Conservation (phyloP, 2,113 vertebrate species). For the Cranoglanis bouderius region DNA sequence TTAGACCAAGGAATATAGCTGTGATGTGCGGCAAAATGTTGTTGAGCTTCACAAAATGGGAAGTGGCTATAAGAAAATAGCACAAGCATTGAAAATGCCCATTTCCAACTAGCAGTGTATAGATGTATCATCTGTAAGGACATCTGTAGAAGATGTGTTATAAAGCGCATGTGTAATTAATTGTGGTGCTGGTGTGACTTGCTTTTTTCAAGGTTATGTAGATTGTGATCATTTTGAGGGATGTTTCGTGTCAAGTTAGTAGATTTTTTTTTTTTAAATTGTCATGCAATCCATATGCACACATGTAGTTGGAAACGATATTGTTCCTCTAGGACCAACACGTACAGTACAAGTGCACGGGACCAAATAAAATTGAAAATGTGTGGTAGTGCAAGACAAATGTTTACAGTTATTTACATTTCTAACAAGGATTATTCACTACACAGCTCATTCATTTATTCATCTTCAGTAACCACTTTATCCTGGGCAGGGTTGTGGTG, state of each 20-base stretch:
- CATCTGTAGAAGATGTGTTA: neutral
- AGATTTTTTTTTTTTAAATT: neutral
- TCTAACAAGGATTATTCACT: neutral
- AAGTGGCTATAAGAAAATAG: no score
- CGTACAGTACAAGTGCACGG: neutral
- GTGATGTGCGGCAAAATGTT: no score
- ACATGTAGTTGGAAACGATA: neutral
- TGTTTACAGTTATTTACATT: neutral
- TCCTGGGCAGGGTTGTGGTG: neutral
- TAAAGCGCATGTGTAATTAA: neutral
- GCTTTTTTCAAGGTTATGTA: neutral
- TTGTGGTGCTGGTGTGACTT: neutral
- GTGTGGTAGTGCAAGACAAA: neutral
- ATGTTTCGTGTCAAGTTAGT: neutral
- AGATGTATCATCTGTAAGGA: neutral
- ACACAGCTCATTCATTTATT: neutral
- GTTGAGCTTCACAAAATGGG: no score
- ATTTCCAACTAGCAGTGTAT: neutral
- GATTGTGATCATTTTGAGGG: neutral
- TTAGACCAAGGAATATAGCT: no score
- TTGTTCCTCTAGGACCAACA: neutral
- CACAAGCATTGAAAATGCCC: no score
- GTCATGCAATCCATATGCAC: neutral
- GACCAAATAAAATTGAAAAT: neutral
- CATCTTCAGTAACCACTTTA: neutral